A percentile compares a stretch with the other conserved stretches of the same genome.
Conservation (phyloP, 2,888 invertebrate species). For the Dryocosmus kuriphilus region DNA sequence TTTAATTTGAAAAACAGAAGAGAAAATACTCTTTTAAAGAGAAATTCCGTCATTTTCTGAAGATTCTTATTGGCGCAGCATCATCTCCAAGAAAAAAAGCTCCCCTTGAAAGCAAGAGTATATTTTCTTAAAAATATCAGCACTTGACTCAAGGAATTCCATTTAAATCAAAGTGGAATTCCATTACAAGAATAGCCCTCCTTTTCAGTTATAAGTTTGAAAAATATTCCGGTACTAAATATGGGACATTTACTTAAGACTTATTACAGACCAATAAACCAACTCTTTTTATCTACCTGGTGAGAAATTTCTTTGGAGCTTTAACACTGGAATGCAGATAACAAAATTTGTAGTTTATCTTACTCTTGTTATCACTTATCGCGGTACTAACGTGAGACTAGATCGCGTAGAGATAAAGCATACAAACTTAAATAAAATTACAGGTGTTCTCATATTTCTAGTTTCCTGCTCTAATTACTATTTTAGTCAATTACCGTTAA, state of each 20-base stretch:
- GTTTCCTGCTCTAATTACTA: neutral
- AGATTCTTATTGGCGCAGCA: neutral
- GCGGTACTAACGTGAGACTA: constrained; percentile 20
- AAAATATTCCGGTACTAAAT: neutral
- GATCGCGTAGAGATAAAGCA: constrained; percentile 34
- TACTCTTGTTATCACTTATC: constrained; percentile 23
- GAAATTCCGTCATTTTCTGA: neutral
- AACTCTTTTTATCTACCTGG: neutral
- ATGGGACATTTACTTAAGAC: neutral
- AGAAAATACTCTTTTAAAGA: neutral
- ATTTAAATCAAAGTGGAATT: constrained; percentile 10
- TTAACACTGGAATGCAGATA: constrained; percentile 34
- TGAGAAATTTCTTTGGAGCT: neutral
- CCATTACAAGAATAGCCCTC: neutral
- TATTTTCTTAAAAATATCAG: constrained; percentile 3
- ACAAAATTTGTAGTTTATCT: constrained; percentile 32
- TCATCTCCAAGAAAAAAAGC: neutral
- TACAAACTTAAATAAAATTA: constrained; percentile 23
- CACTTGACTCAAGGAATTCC: constrained; percentile 15
- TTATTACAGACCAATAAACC: neutral
- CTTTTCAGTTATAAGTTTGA: neutral
- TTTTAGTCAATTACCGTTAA: neutral
- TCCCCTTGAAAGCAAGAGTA: neutral
- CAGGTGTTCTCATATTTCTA: constrained; percentile 11
- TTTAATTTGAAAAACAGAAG: no score